Evolutionary conservation across 2,113 vertebrate species (phyloP).

Genomic region (Diphyllodes magnificus): DNA sequence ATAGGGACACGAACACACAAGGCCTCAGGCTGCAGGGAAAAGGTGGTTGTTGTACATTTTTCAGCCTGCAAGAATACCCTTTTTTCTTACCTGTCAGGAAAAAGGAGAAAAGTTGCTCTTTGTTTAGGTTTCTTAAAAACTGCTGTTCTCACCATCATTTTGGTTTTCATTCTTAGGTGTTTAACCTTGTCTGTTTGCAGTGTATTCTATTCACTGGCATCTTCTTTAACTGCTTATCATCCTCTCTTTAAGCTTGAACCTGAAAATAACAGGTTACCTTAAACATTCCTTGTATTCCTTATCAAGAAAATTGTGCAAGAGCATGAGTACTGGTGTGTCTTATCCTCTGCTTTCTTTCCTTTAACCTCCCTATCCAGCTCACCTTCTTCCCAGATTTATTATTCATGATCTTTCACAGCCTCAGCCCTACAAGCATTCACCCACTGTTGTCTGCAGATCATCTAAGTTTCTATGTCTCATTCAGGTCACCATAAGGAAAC

Average conservation of each 20-base stretch:
- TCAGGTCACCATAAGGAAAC: not conserved
- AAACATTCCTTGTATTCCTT: not conserved
- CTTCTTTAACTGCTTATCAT: not conserved
- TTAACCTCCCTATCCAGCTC: not conserved
- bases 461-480: not conserved
- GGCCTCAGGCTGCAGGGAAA: not conserved
- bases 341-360: not conserved
- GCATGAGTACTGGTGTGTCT: not conserved
- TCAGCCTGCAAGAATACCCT: not conserved
- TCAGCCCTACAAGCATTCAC: not conserved
- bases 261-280: not conserved
- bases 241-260: not conserved
- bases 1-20: not conserved
- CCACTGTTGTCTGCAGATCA: not conserved
- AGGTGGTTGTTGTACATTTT: not conserved
- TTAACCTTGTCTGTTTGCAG: not conserved
- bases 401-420: not conserved
- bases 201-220: not conserved
- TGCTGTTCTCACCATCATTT: not conserved
- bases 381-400: not conserved
- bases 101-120: not conserved
- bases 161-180: not conserved
- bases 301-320: not conserved
- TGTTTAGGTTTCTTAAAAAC: not conserved
- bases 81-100: not conserved